These are phyloP conservation scores for Leptoclinus maculatus DNA, from an alignment of 2,797 vertebrate species.

Conservation along the genomic window DNA sequence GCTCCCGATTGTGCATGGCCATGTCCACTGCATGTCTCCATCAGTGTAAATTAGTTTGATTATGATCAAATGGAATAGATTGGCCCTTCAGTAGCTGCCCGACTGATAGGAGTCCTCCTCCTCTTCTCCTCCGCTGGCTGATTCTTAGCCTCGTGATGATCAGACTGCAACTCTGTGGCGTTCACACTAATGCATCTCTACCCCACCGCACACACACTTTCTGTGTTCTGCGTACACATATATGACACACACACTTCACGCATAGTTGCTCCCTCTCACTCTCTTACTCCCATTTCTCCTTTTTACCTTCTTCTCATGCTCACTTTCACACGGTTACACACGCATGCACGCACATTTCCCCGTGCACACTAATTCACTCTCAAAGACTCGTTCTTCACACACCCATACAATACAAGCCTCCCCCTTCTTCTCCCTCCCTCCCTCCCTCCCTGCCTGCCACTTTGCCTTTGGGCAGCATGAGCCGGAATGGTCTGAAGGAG, in stretches of 20 bases:
- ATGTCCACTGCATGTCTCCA: conserved; percentile 13
- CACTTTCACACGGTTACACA: conserved; percentile 60
- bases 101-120: conserved; percentile 25
- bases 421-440: conserved; percentile 12
- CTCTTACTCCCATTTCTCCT: conserved; percentile 42
- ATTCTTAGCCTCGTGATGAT: conserved; percentile 49
- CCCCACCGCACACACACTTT: conserved; percentile 16
- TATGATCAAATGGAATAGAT: conserved; percentile 41
- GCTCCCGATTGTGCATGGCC: conserved; percentile 1
- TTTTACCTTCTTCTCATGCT: conserved; percentile 63
- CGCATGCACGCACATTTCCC: conserved; percentile 36
- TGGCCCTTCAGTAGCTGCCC: conserved; percentile 44
- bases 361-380: conserved; percentile 62
- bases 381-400: conserved; percentile 70
- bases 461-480: conserved; percentile 80
- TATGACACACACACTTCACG: conserved; percentile 56
- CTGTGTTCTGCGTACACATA: conserved; percentile 35
- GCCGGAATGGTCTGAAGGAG: conserved; percentile 80
- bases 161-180: conserved; percentile 36
- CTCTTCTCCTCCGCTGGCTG: conserved; percentile 16
- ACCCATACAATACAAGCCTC: conserved; percentile 62
- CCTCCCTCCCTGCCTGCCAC: conserved; percentile 63
- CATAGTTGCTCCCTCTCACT: conserved; percentile 55
- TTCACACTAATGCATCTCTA: conserved; percentile 44
- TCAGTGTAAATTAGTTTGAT: conserved; percentile 59